Conservation (phyloP, 2,797 vertebrate genomes). For the Dallia pectoralis region DNA sequence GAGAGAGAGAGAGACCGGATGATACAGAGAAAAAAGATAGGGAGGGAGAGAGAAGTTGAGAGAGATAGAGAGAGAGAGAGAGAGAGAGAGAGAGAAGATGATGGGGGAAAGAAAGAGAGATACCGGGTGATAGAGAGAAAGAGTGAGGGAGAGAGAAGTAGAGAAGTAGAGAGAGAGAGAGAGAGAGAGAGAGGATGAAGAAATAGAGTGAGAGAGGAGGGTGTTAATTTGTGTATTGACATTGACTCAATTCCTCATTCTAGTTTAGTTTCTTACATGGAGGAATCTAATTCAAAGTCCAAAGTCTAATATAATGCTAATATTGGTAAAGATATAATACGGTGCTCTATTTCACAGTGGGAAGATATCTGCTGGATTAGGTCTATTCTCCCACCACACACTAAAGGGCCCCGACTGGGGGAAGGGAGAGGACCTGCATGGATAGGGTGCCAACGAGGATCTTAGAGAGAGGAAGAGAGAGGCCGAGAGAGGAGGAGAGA, state of each 20-base stretch:
- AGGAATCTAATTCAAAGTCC: not conserved
- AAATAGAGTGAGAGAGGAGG: not conserved
- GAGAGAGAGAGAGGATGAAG: conserved; percentile 7
- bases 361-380: not conserved
- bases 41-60: no score
- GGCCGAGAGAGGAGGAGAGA: no score
- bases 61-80: not conserved
- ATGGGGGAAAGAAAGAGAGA: no score
- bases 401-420: not conserved
- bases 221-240: not conserved
- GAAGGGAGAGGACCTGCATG: not conserved
- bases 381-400: not conserved
- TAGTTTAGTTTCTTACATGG: not conserved
- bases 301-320: not conserved
- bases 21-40: conserved; percentile 12
- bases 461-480: conserved; percentile 24
- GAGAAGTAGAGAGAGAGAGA: conserved; percentile 2
- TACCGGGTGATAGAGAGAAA: conserved; percentile 25
- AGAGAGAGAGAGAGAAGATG: not conserved
- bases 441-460: conserved; percentile 2
- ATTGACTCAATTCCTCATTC: not conserved
- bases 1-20: conserved; percentile 2
- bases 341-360: not conserved
- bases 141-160: not conserved
- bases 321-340: not conserved